Evolutionary conservation across 2,888 invertebrate genomes (phyloP), one percentile per base, ranked within the genome.

Genomic region (Rhagophthalmus giganteus): DNA sequence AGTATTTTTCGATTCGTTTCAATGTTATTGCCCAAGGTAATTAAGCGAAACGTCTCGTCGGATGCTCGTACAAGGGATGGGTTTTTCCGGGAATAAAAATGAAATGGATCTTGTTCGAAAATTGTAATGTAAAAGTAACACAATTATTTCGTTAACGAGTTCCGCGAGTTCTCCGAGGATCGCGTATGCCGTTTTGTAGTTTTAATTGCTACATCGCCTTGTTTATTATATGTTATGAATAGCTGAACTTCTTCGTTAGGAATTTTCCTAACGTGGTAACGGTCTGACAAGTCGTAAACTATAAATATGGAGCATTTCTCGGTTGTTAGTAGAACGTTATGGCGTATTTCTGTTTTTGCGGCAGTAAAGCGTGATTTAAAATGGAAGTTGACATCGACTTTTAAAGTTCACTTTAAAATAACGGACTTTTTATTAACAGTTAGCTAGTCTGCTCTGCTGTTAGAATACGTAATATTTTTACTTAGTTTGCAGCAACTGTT

Each of bases 401-500:
- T 37, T 31, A 33, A 39, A 38, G 39, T 39, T 38, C 39, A 27
- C 47, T 47, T 45, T 28, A 27, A 47, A 45, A 39, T 34, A 47
- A 39, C 47, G 33, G 39, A 10, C 47, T 26, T 33, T 44, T 47
- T 39, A 47, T 38, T 39, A 39, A 47, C 47, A 47, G 47, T 47
- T 47, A 47, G 46, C 30, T 24, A 45, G 25, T 16, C 39, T 39
- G 47, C 26, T 33, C 15, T 47, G 39, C 47, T 38, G 15, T 27
- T 25, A 14, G 47, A 47, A 47, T 47, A 39, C 39, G 38, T 47
- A 47, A 47, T 38, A 46, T 33, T 38, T 27, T 33, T 47, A 33
- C 32, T 45, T 26, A 32, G 47, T 27, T 39, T 47, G 47, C 38
- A 47, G 20, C 39, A 39, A 47, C 47, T 47, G 47, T 47, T 47